Evolutionary conservation across 2,888 invertebrate genomes (phyloP).

Genomic region (Synanthedon tipuliformis): DNA sequence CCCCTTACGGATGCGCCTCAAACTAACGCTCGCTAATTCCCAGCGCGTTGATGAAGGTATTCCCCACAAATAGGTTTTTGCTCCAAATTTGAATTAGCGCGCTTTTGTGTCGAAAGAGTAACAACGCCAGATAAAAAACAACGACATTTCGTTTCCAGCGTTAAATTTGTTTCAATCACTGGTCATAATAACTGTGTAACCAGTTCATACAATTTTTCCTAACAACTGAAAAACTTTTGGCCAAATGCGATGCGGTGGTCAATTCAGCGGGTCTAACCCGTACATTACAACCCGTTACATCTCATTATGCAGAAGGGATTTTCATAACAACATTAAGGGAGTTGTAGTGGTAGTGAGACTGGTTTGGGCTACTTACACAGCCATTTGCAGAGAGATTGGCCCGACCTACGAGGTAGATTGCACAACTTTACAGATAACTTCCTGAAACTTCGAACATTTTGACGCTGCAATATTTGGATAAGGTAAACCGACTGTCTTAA

Average conservation of each 20-base stretch:
- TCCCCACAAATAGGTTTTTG: conserved; percentile 49
- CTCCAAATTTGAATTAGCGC: conserved; percentile 17
- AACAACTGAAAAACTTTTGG: neutral
- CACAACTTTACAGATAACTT: conserved; percentile 62
- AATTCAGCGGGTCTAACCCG: neutral
- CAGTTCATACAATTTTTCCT: too few relatives aligned
- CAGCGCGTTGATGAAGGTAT: conserved; percentile 52
- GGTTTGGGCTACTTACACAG: conserved; percentile 58
- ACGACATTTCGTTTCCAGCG: too few relatives aligned
- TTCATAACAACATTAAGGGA: conserved; percentile 44
- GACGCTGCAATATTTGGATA: conserved; percentile 62
- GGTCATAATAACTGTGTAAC: too few relatives aligned
- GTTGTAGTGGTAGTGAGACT: conserved; percentile 35
- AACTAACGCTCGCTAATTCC: conserved; percentile 58
- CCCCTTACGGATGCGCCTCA: conserved; percentile 34
- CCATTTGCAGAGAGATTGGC: conserved; percentile 59
- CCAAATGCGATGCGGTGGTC: neutral
- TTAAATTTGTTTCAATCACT: too few relatives aligned
- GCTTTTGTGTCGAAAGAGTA: too few relatives aligned
- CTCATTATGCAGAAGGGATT: conserved; percentile 41
- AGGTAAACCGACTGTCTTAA: conserved; percentile 61
- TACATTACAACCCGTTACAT: conserved; percentile 21
- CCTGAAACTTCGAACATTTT: conserved; percentile 62
- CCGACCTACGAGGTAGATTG: conserved; percentile 62
- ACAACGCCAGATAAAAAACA: too few relatives aligned